phyloP scores from a whole-genome alignment of 2,797 vertebrate genomes.

The Cephalopachus bancanus region DNA sequence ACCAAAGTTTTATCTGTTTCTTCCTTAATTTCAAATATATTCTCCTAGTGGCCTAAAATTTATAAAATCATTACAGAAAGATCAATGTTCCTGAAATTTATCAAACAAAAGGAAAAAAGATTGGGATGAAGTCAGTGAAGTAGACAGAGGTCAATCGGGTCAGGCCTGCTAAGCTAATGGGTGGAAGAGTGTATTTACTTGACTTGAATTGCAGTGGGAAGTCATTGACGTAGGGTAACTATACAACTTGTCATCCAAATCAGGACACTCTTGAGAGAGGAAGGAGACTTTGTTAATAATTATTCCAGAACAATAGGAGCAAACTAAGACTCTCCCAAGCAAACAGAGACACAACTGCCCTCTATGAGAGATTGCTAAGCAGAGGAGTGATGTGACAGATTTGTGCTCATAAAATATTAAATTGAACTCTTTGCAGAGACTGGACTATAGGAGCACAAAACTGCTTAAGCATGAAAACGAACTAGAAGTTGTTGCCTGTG shows the following conservation, averaged over 20 bases:
- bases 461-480: neutral
- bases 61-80: neutral
- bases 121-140: neutral
- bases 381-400: neutral
- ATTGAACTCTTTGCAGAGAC: neutral
- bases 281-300: conserved; percentile 25
- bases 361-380: neutral
- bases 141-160: neutral
- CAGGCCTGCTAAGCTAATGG: neutral
- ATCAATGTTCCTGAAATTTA: neutral
- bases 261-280: neutral
- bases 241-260: neutral
- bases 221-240: neutral
- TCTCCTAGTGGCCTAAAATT: neutral
- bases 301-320: neutral
- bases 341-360: neutral
- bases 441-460: neutral
- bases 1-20: neutral
- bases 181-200: neutral
- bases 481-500: neutral
- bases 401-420: neutral
- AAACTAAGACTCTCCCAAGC: neutral
- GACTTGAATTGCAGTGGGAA: neutral
- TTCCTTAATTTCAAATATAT: neutral
- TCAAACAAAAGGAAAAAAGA: neutral